Evolutionary conservation across 2,113 vertebrate genomes (phyloP).

Genomic region (Ochotona curzoniae): DNA sequence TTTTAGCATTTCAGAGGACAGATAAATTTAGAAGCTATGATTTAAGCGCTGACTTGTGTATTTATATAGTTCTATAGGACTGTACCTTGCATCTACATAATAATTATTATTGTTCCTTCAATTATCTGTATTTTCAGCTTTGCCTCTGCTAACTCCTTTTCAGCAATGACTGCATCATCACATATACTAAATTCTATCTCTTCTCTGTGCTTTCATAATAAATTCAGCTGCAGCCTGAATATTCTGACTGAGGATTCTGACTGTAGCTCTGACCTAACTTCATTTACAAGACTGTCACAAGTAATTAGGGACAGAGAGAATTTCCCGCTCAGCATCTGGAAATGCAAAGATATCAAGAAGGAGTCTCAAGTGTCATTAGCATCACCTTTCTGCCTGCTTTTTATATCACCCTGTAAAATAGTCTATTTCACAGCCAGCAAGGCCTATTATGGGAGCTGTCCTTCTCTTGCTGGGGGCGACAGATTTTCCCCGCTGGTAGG

Average conservation of each 20-base stretch:
- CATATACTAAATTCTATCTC: conserved; percentile 30
- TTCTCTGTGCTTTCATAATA: conserved; percentile 57
- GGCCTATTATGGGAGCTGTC: conserved; percentile 38
- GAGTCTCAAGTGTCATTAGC: conserved; percentile 64
- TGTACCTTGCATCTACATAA: conserved; percentile 49
- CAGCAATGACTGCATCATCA: conserved; percentile 26
- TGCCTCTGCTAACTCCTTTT: conserved; percentile 39
- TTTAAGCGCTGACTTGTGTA: conserved; percentile 46
- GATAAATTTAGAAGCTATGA: conserved; percentile 72
- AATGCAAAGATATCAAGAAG: conserved; percentile 60
- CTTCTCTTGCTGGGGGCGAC: neutral
- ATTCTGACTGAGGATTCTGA: conserved; percentile 47
- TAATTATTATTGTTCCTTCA: conserved; percentile 58
- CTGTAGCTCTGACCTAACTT: conserved; percentile 73
- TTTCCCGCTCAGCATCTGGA: conserved; percentile 50
- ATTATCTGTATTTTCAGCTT: conserved; percentile 62
- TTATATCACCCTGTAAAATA: conserved; percentile 66
- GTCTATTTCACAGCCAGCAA: conserved; percentile 50
- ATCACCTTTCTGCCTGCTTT: conserved; percentile 69
- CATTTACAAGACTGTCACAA: conserved; percentile 70
- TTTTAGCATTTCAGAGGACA: conserved; percentile 44
- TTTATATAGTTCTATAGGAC: conserved; percentile 44
- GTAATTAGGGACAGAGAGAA: conserved; percentile 70
- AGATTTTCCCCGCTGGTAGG: neutral
- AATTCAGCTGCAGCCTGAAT: conserved; percentile 57